Evolutionary conservation across 2,888 invertebrate species (phyloP).

Genomic region (Furcula furcula): DNA sequence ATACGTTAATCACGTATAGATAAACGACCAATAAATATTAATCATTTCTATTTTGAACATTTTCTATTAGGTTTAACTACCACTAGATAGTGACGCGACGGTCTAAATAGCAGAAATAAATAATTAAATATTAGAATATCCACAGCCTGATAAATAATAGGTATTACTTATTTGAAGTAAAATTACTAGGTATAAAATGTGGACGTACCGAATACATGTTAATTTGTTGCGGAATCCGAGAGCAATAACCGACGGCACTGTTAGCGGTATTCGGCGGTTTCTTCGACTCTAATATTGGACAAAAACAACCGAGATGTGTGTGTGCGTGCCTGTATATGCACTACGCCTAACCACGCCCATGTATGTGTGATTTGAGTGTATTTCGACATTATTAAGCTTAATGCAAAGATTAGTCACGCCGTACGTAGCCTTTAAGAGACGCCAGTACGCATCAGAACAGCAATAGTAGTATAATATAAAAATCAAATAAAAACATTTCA

Average conservation of each 20-base stretch:
- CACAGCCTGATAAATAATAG: conserved; percentile 39
- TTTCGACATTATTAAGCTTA: conserved; percentile 66
- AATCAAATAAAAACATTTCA: background rate
- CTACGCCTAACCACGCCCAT: conserved; percentile 43
- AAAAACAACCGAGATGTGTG: conserved; percentile 61
- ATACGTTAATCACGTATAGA: too few species aligned
- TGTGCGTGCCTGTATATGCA: conserved; percentile 43
- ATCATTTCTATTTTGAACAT: too few species aligned
- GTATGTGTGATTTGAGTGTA: conserved; percentile 54
- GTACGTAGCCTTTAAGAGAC: conserved; percentile 51
- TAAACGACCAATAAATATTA: too few species aligned
- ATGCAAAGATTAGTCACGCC: conserved; percentile 66
- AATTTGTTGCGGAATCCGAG: conserved; percentile 81
- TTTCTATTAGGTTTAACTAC: too few species aligned
- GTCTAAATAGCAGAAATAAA: background rate
- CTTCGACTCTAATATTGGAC: conserved; percentile 73
- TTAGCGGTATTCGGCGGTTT: conserved; percentile 80
- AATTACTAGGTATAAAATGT: conserved; percentile 73
- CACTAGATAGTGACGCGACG: too few species aligned
- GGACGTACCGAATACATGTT: conserved; percentile 80
- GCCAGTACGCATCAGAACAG: conserved; percentile 34
- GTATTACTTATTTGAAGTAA: conserved; percentile 60
- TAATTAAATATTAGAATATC: conserved; percentile 11
- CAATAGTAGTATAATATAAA: too few species aligned
- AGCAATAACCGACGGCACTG: conserved; percentile 76